Conservation (phyloP, 2,888 invertebrate genomes). For the Drosophila quinaria region DNA sequence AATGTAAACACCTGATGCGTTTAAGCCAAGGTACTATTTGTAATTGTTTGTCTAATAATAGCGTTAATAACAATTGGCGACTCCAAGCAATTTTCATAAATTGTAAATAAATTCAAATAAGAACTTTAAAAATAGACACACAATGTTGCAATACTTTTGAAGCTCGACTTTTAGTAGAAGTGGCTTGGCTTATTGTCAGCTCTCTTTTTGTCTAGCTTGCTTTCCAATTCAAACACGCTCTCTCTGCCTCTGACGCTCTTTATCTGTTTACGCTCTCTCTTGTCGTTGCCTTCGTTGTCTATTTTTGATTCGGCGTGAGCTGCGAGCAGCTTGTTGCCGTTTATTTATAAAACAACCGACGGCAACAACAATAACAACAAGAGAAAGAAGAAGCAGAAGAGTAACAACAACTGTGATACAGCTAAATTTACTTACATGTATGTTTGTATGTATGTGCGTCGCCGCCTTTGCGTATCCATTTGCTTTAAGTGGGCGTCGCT, state of each 20-base stretch:
- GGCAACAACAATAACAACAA: conserved; percentile 44
- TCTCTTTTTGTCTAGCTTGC: conserved; percentile 1
- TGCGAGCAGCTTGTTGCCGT: conserved; percentile 70
- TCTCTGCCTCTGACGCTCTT: neutral
- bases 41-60: conserved; percentile 6
- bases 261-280: conserved; percentile 10
- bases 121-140: conserved; percentile 1
- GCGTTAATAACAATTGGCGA: neutral
- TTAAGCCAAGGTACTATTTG: conserved; percentile 2
- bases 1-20: conserved; percentile 5
- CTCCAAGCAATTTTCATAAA: neutral
- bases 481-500: conserved; percentile 47
- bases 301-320: conserved; percentile 62
- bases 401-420: conserved; percentile 49
- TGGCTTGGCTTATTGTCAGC: neutral
- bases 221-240: neutral
- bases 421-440: conserved; percentile 36
- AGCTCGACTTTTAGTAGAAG: conserved; percentile 2
- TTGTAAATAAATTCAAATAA: neutral
- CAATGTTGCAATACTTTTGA: neutral
- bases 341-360: conserved; percentile 68
- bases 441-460: conserved; percentile 5
- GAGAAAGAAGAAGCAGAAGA: conserved; percentile 1
- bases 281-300: conserved; percentile 45
- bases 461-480: conserved; percentile 23